A percentile compares a stretch with the other conserved stretches of the same genome.
Evolutionary conservation across 2,888 invertebrate species (phyloP).

Genomic region (Lasioglossum malachurum): DNA sequence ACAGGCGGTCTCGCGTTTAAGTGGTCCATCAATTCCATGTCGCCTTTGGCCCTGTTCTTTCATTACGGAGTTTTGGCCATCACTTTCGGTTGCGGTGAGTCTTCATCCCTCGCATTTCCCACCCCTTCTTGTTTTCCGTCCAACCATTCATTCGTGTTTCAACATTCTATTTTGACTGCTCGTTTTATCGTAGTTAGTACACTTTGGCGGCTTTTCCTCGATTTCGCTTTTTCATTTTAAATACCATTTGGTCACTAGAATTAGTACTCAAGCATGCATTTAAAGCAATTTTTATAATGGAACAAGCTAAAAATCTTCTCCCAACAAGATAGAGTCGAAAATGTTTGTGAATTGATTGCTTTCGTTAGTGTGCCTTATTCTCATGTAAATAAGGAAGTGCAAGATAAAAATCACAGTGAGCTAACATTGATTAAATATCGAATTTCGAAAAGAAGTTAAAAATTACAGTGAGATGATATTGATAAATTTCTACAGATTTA

Average conservation of each 20-base stretch:
- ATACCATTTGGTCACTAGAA: not conserved
- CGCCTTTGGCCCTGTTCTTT: constrained; percentile 64
- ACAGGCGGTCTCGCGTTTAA: constrained; percentile 69
- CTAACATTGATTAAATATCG: not conserved
- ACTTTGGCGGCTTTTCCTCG: not conserved
- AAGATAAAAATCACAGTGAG: not conserved
- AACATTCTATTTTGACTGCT: not conserved
- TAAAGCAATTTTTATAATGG: not conserved
- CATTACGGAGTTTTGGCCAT: constrained; percentile 68
- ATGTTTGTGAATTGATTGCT: not conserved
- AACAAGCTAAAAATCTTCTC: not conserved
- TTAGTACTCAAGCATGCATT: not conserved
- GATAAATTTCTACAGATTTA: not conserved
- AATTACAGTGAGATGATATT: not conserved
- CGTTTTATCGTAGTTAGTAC: not conserved
- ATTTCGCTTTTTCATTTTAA: not conserved
- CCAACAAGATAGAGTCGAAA: not conserved
- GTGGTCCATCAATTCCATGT: constrained; percentile 70
- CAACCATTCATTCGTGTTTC: not conserved
- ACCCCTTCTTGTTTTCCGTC: not conserved
- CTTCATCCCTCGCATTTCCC: not conserved
- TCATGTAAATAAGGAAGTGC: not conserved
- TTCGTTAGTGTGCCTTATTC: not conserved
- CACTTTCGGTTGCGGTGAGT: constrained; percentile 67
- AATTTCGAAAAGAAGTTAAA: not conserved